Conservation (phyloP, 2,113 vertebrate species). For the Gnathonemus echidnorhynchus region DNA sequence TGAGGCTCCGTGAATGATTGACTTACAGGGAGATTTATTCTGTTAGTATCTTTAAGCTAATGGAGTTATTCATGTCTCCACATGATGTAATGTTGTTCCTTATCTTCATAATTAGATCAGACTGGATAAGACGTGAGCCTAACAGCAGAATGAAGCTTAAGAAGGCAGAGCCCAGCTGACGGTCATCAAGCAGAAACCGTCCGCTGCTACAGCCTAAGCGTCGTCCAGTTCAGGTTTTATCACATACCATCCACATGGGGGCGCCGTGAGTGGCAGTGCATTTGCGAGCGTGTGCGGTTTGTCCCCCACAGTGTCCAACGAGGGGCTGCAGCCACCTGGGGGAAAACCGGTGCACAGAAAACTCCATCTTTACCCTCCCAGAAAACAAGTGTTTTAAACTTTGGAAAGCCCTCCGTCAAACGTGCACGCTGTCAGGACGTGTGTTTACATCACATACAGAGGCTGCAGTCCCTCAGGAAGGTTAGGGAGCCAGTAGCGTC, state of each 20-base stretch:
- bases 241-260: background rate
- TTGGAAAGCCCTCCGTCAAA: background rate
- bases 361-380: background rate
- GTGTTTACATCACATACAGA: background rate
- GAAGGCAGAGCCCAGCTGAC: background rate
- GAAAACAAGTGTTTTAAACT: background rate
- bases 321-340: background rate
- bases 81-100: background rate
- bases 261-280: background rate
- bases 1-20: background rate
- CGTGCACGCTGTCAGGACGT: background rate
- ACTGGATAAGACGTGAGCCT: background rate
- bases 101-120: background rate
- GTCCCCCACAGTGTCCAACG: background rate
- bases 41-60: background rate
- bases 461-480: background rate
- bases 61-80: background rate
- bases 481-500: background rate
- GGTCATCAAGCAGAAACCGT: background rate
- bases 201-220: background rate
- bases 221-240: background rate
- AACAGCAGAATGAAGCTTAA: background rate
- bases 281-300: background rate
- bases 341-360: background rate
- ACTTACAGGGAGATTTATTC: background rate